phyloP scores from a whole-genome alignment of 2,797 vertebrate genomes.

The Amniataba percoides region DNA sequence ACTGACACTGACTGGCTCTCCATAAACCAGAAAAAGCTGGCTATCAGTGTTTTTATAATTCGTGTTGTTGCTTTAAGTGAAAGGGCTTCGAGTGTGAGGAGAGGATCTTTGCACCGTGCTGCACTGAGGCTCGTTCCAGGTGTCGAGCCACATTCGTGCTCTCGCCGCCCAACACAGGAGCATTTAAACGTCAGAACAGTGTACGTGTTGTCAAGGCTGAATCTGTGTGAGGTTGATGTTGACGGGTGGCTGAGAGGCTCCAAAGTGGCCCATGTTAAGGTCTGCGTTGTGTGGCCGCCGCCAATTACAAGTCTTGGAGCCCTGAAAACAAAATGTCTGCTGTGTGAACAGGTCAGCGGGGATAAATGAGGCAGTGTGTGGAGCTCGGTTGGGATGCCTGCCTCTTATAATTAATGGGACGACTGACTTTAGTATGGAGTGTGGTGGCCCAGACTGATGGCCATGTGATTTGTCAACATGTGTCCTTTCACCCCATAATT shows the following conservation, averaged over 20 bases:
- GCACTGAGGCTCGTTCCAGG: constrained; percentile 47
- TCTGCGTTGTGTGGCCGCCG: constrained; percentile 76
- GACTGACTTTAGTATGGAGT: constrained; percentile 65
- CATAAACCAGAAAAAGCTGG: neutral
- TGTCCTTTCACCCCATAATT: constrained; percentile 58
- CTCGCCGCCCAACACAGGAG: constrained; percentile 47
- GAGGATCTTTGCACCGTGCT: constrained; percentile 16
- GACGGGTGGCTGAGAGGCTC: constrained; percentile 77
- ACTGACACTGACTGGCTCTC: neutral
- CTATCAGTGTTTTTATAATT: neutral
- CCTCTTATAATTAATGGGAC: constrained; percentile 80
- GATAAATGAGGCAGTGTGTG: constrained; percentile 80
- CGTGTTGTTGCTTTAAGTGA: neutral
- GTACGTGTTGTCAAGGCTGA: constrained; percentile 63
- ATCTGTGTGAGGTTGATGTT: constrained; percentile 75
- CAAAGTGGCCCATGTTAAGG: constrained; percentile 77
- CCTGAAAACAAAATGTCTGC: constrained; percentile 78
- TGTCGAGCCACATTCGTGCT: constrained; percentile 32
- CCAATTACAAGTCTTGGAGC: constrained; percentile 72
- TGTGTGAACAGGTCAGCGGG: constrained; percentile 68
- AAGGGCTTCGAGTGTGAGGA: constrained; percentile 8
- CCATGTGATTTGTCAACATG: constrained; percentile 72
- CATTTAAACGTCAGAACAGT: constrained; percentile 72
- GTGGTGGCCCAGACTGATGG: constrained; percentile 65
- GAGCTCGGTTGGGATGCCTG: constrained; percentile 58